These are phyloP conservation scores for Cotesia vestalis DNA, from an alignment of 1,140 invertebrate genomes.

Conservation along the genomic window DNA sequence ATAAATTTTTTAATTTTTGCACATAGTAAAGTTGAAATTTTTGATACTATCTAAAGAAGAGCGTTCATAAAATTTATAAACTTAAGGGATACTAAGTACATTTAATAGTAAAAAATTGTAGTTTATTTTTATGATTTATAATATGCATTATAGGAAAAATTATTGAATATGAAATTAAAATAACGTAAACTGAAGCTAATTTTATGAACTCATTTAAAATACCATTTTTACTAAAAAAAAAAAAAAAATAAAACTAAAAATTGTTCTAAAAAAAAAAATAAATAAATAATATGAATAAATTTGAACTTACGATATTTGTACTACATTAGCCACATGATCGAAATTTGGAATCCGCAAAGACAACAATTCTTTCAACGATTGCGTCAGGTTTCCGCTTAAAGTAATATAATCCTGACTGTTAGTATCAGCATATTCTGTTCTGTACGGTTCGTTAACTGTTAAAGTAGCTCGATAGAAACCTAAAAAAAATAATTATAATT, in stretches of 20 bases:
- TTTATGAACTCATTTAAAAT: too few species aligned
- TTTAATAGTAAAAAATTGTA: too few species aligned
- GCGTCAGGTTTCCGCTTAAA: constrained; percentile 52
- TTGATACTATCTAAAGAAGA: too few species aligned
- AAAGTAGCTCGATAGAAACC: constrained; percentile 57
- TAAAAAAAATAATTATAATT: constrained; percentile 39
- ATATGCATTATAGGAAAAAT: too few species aligned
- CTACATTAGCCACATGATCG: constrained; percentile 50
- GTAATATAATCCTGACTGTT: constrained; percentile 52
- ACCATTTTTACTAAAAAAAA: too few species aligned
- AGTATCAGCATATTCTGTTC: constrained; percentile 50
- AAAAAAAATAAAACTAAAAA: too few species aligned
- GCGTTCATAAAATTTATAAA: too few species aligned
- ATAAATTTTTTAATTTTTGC: too few species aligned
- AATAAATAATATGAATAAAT: not conserved
- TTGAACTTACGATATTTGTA: constrained; percentile 59
- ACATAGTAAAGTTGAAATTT: too few species aligned
- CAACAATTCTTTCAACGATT: constrained; percentile 52
- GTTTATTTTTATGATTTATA: too few species aligned
- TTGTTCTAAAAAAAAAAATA: too few species aligned
- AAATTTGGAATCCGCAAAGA: constrained; percentile 49
- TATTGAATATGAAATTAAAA: not conserved
- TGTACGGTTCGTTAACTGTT: constrained; percentile 56
- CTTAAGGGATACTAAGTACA: too few species aligned
- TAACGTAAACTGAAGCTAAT: not conserved